Conservation (phyloP, 2,888 invertebrate species). For the Monochamus alternatus region DNA sequence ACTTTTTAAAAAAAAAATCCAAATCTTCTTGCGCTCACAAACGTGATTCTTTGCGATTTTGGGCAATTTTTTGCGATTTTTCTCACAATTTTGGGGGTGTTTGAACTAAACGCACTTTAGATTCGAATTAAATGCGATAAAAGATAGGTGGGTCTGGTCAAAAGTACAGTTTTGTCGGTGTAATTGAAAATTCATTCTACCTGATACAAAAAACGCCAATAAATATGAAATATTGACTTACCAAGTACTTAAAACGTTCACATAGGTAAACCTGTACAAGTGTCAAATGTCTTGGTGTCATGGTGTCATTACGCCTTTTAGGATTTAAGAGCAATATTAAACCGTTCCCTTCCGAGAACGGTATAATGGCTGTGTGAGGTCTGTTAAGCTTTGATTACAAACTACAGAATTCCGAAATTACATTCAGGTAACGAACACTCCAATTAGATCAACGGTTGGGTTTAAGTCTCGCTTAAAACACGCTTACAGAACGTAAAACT, state of each 20-base stretch:
- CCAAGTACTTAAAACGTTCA: constrained; percentile 47
- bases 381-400: constrained; percentile 37
- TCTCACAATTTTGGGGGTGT: too few relatives aligned
- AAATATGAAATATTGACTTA: constrained; percentile 44
- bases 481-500: constrained; percentile 7
- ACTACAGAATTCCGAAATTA: constrained; percentile 14
- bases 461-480: constrained; percentile 9
- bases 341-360: constrained; percentile 34
- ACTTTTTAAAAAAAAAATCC: too few relatives aligned
- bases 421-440: constrained; percentile 7
- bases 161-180: too few relatives aligned
- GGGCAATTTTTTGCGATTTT: too few relatives aligned
- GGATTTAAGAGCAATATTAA: constrained; percentile 32
- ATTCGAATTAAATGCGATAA: too few relatives aligned
- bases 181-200: background rate
- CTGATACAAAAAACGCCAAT: too few relatives aligned
- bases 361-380: constrained; percentile 38
- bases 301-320: constrained; percentile 36
- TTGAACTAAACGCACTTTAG: too few relatives aligned
- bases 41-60: too few relatives aligned
- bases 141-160: too few relatives aligned
- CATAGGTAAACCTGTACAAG: constrained; percentile 41
- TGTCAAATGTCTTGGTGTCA: constrained; percentile 28
- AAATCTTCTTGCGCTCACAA: too few relatives aligned
- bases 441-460: constrained; percentile 19